Conservation (phyloP, 2,888 invertebrate species). For the Ecliptopera silaceata region DNA sequence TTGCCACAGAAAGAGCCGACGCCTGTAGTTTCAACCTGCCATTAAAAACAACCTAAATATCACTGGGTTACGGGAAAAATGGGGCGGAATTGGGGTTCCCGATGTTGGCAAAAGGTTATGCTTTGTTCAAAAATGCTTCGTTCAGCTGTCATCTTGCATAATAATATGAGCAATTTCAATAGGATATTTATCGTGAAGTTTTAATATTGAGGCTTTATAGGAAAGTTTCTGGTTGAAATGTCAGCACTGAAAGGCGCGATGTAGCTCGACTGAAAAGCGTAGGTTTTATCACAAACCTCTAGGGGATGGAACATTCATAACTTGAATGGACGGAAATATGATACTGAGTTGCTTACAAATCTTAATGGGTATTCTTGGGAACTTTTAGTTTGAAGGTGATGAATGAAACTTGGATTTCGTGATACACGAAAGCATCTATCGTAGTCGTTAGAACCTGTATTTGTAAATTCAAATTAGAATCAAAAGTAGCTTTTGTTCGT, state of each 20-base stretch:
- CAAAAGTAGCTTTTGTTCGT: no score
- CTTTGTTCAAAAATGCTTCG: slow-evolving; percentile 13
- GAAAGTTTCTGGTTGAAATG: not conserved
- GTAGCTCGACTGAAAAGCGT: not conserved
- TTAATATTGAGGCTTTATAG: not conserved
- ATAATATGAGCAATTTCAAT: no score
- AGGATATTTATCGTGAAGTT: no score
- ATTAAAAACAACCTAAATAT: slow-evolving; percentile 22
- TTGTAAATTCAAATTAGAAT: no score
- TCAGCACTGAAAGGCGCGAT: not conserved
- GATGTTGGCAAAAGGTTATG: slow-evolving; percentile 20
- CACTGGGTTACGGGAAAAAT: slow-evolving; percentile 20
- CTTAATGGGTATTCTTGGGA: slow-evolving; percentile 1
- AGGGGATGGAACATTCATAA: slow-evolving; percentile 8
- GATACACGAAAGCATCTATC: no score
- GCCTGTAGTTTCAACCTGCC: slow-evolving; percentile 6
- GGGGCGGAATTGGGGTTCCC: slow-evolving; percentile 16
- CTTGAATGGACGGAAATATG: slow-evolving; percentile 5
- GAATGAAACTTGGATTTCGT: not conserved
- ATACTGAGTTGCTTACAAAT: slow-evolving; percentile 4
- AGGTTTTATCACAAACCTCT: not conserved
- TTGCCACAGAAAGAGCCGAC: slow-evolving; percentile 1
- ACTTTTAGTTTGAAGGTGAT: slow-evolving; percentile 1
- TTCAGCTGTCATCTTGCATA: not conserved
- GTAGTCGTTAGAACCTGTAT: no score